Evolutionary conservation across 2,113 vertebrate genomes (phyloP).

Genomic region (Albula glossodonta): DNA sequence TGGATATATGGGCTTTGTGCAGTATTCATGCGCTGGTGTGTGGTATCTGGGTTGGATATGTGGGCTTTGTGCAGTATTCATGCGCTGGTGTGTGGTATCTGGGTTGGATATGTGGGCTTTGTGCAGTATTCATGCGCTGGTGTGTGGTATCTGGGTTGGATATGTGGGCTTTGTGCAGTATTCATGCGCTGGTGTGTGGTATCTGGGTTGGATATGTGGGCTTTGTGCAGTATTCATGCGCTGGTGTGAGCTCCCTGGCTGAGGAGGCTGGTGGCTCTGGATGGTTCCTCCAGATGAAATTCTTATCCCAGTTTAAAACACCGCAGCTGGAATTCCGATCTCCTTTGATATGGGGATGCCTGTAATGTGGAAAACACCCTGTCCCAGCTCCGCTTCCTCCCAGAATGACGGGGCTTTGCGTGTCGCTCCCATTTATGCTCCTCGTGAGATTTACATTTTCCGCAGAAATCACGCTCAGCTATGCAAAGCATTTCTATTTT

Average conservation of each 20-base stretch:
- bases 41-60: too few species aligned
- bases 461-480: conserved; percentile 56
- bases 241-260: neutral
- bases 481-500: conserved; percentile 59
- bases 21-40: neutral
- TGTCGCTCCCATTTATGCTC: conserved; percentile 65
- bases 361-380: conserved; percentile 74
- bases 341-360: conserved; percentile 68
- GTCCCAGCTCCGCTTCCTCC: conserved; percentile 61
- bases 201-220: neutral
- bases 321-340: conserved; percentile 74
- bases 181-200: neutral
- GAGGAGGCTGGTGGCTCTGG: conserved; percentile 30
- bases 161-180: neutral
- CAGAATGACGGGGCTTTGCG: conserved; percentile 59
- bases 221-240: neutral
- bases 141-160: neutral
- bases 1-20: neutral
- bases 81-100: too few species aligned
- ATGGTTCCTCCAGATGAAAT: conserved; percentile 71
- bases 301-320: conserved; percentile 42
- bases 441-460: conserved; percentile 58
- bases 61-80: too few species aligned
- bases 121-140: neutral
- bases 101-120: neutral